Evolutionary conservation across 2,797 vertebrate genomes (phyloP).

Genomic region (Manis pentadactyla): DNA sequence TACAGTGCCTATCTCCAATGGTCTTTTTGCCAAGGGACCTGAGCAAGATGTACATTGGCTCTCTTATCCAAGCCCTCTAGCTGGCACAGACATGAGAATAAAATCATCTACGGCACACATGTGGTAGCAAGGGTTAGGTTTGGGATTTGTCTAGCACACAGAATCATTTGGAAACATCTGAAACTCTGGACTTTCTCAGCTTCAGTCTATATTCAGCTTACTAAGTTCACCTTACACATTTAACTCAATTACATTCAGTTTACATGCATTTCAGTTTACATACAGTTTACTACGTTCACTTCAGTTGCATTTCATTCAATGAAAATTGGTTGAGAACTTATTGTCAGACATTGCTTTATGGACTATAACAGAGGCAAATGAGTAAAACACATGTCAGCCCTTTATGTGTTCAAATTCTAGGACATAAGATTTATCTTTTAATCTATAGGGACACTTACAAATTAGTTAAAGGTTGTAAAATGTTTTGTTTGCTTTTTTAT

Average conservation of each 20-base stretch:
- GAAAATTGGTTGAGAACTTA: not conserved
- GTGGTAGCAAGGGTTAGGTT: not conserved
- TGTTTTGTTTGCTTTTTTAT: not conserved
- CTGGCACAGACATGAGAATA: not conserved
- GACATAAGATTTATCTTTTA: not conserved
- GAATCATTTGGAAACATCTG: not conserved
- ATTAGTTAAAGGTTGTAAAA: not conserved
- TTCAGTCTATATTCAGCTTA: not conserved
- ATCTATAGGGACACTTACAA: not conserved
- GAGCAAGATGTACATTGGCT: not conserved
- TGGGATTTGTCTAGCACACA: not conserved
- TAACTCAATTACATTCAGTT: too few species aligned
- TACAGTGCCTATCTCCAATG: not conserved
- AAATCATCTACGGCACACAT: not conserved
- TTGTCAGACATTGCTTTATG: not conserved
- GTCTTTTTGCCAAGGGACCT: not conserved
- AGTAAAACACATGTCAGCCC: not conserved
- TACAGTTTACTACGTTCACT: not conserved
- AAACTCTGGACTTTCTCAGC: not conserved
- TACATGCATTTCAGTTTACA: not conserved
- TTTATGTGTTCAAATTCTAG: not conserved
- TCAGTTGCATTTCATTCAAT: not conserved
- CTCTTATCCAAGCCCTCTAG: not conserved
- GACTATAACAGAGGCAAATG: not conserved
- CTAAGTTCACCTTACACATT: not conserved